These are phyloP conservation scores for Timandra comae DNA, from an alignment of 2,888 invertebrate species.

Conservation along the genomic window DNA sequence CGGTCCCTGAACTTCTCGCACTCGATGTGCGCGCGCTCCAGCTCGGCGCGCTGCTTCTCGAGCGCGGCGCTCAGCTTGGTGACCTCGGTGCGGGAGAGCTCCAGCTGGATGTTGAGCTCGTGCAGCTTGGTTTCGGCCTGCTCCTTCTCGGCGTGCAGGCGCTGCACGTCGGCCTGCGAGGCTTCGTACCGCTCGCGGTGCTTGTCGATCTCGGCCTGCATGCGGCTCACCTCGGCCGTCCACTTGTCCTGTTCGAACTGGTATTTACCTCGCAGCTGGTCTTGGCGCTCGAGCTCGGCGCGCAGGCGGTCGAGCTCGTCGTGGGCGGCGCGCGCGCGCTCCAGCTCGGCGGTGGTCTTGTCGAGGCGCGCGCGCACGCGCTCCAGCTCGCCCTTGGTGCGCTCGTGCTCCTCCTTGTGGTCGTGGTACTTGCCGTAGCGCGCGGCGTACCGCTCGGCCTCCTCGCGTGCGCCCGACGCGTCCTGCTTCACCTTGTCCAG, in stretches of 20 bases:
- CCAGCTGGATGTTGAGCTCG: conserved; percentile 88
- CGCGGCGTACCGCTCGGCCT: conserved; percentile 83
- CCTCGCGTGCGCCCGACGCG: conserved; percentile 86
- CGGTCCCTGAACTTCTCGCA: conserved; percentile 92
- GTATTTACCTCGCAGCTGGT: conserved; percentile 81
- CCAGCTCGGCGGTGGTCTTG: conserved; percentile 87
- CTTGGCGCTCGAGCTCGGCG: conserved; percentile 83
- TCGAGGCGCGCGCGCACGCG: conserved; percentile 87
- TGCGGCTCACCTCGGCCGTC: conserved; percentile 82
- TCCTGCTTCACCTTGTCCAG: conserved; percentile 82
- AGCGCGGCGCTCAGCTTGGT: conserved; percentile 83
- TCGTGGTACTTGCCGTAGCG: conserved; percentile 87
- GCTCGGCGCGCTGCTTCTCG: conserved; percentile 87
- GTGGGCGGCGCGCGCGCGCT: conserved; percentile 83
- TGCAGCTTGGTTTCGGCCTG: conserved; percentile 83
- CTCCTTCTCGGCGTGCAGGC: conserved; percentile 78
- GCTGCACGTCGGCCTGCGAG: conserved; percentile 84
- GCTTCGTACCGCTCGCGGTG: conserved; percentile 86
- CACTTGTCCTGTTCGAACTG: conserved; percentile 76
- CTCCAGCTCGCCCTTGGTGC: conserved; percentile 88
- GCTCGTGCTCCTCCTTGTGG: conserved; percentile 85
- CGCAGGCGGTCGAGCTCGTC: conserved; percentile 81
- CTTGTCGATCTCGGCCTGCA: conserved; percentile 84
- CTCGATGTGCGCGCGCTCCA: conserved; percentile 91
- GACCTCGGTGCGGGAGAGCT: conserved; percentile 86